Conservation (phyloP, 1,140 invertebrate genomes). For the Bombyx mandarina region DNA sequence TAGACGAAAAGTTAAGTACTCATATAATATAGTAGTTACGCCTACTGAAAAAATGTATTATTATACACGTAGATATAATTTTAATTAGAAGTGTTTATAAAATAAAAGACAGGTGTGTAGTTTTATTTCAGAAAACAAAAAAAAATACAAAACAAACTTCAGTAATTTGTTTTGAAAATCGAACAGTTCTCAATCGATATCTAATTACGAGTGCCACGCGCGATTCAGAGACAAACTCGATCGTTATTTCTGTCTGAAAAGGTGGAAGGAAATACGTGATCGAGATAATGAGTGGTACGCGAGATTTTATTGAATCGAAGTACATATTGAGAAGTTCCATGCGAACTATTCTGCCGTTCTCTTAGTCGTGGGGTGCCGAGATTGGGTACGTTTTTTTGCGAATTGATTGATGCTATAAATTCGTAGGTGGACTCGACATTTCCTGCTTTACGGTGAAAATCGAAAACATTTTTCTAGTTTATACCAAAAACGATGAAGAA, state of each 20-base stretch:
- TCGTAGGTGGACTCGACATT: not conserved
- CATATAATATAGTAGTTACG: no score
- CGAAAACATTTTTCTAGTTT: no score
- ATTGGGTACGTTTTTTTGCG: not conserved
- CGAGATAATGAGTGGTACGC: conserved; percentile 20
- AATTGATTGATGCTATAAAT: not conserved
- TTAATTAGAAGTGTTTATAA: no score
- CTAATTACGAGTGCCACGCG: conserved; percentile 12
- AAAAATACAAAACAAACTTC: conserved; percentile 7
- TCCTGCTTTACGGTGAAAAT: not conserved
- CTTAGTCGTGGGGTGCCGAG: not conserved
- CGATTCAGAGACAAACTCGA: not conserved
- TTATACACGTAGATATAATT: no score
- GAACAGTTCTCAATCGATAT: conserved; percentile 9
- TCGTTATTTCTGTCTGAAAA: conserved; percentile 31
- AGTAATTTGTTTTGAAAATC: conserved; percentile 9
- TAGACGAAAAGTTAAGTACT: no score
- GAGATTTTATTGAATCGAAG: conserved; percentile 4
- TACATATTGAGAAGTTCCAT: conserved; percentile 6
- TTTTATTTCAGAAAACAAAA: not conserved
- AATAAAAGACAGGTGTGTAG: no score
- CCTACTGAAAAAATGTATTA: no score
- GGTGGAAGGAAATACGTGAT: conserved; percentile 17
- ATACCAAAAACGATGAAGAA: no score
- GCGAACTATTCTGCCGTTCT: not conserved